phyloP scores from a whole-genome alignment of 2,113 vertebrate species.

The Myxocyprinus asiaticus region DNA sequence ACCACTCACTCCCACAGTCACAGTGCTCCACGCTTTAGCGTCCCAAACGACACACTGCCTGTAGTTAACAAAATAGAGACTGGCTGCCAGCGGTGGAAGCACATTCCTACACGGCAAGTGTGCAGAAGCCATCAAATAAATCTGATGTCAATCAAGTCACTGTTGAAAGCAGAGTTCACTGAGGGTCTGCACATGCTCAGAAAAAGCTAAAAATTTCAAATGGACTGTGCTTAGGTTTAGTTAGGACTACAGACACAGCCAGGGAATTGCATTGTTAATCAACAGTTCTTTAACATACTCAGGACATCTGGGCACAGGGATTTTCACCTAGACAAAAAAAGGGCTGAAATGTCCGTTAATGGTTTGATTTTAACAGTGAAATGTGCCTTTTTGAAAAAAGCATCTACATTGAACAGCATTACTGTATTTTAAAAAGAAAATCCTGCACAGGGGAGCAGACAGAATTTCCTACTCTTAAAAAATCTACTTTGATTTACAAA shows the following conservation, averaged over 20 bases:
- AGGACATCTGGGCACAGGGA: no score
- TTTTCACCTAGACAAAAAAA: no score
- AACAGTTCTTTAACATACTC: no score
- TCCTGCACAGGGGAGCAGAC: no score
- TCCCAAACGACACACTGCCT: constrained; percentile 55
- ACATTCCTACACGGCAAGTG: constrained; percentile 54
- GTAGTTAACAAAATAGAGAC: constrained; percentile 71
- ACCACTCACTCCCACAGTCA: constrained; percentile 45
- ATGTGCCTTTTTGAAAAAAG: no score
- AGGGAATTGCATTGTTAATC: constrained; percentile 57
- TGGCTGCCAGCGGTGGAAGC: constrained; percentile 53
- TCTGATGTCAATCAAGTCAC: constrained; percentile 68
- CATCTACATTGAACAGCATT: no score
- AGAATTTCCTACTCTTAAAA: no score
- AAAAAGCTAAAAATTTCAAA: constrained; percentile 61
- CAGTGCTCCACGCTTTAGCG: constrained; percentile 59
- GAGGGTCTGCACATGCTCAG: background rate
- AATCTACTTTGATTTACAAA: no score
- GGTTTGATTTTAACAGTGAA: no score
- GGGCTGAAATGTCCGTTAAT: no score
- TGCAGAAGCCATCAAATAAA: constrained; percentile 52
- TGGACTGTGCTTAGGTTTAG: constrained; percentile 55
- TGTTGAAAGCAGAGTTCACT: no score
- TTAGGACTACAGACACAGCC: constrained; percentile 48
- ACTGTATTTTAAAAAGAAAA: no score